phyloP scores from a whole-genome alignment of 2,113 vertebrate species.

The Synodontis membranacea region DNA sequence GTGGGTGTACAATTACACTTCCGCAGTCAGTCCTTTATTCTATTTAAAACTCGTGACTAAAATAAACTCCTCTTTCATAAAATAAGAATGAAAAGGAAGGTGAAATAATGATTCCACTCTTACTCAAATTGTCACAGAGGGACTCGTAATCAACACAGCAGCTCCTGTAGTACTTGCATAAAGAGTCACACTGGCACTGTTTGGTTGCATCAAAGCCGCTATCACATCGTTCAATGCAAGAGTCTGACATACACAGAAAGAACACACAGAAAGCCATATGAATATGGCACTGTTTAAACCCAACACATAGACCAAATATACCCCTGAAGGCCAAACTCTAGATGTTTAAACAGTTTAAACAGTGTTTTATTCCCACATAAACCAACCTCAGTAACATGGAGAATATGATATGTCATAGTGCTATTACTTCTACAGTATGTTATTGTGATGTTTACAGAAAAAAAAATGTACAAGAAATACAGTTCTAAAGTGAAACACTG shows the following conservation, averaged over 20 bases:
- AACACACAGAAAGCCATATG: not conserved
- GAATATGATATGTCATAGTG: not conserved
- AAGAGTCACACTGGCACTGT: constrained; percentile 90
- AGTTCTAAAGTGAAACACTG: not conserved
- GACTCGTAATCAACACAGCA: constrained; percentile 84
- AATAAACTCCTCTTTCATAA: not conserved
- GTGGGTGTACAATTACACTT: constrained; percentile 57
- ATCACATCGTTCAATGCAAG: constrained; percentile 81
- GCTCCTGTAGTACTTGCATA: constrained; percentile 90
- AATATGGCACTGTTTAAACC: not conserved
- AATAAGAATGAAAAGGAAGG: not conserved
- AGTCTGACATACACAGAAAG: constrained; percentile 71
- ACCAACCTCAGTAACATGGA: not conserved
- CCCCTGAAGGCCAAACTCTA: not conserved
- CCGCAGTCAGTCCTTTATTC: not conserved
- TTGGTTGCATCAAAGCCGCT: constrained; percentile 74
- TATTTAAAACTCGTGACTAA: not conserved
- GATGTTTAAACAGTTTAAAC: not conserved
- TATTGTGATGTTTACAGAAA: not conserved
- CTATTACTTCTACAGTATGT: not conserved
- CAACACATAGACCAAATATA: not conserved
- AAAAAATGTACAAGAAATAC: not conserved
- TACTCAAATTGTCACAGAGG: constrained; percentile 80
- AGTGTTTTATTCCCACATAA: not conserved
- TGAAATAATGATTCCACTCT: constrained; percentile 38